Evolutionary conservation across 2,797 vertebrate species (phyloP).

Genomic region (Micromesistius poutassou): DNA sequence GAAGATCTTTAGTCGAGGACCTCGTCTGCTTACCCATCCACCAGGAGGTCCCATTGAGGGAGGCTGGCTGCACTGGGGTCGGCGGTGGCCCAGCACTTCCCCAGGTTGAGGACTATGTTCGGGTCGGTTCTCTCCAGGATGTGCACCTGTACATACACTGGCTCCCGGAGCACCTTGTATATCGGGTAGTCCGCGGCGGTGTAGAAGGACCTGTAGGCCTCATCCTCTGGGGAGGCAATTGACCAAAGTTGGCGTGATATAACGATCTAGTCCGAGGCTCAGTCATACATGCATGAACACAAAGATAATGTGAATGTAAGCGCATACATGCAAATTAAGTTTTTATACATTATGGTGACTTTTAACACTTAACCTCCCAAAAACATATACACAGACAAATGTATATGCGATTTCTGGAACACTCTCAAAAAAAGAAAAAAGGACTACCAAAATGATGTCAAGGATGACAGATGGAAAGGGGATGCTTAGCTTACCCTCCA

Average conservation of each 20-base stretch:
- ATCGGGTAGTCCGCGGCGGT: slow-evolving; percentile 65
- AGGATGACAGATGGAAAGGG: neutral
- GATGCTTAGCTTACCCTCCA: slow-evolving; percentile 51
- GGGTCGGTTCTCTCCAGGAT: slow-evolving; percentile 65
- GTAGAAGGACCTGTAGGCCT: slow-evolving; percentile 67
- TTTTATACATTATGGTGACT: no score
- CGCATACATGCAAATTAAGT: no score
- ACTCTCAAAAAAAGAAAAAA: no score
- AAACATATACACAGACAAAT: no score
- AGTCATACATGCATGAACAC: no score
- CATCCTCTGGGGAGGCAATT: slow-evolving; percentile 48
- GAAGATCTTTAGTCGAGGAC: neutral
- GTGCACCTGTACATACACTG: slow-evolving; percentile 64
- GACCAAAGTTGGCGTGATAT: neutral
- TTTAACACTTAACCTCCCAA: no score
- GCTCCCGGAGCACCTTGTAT: slow-evolving; percentile 64
- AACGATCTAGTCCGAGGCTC: no score
- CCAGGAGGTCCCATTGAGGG: slow-evolving; percentile 73
- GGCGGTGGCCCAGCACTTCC: slow-evolving; percentile 74
- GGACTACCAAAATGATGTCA: no score
- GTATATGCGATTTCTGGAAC: no score
- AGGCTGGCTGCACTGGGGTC: slow-evolving; percentile 42
- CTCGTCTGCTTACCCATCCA: slow-evolving; percentile 60
- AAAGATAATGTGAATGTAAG: no score
- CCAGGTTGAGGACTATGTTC: slow-evolving; percentile 64